phyloP scores from a whole-genome alignment of 37 sponge, comb jelly and placozoan genomes.

The Amphimedon queenslandica region DNA sequence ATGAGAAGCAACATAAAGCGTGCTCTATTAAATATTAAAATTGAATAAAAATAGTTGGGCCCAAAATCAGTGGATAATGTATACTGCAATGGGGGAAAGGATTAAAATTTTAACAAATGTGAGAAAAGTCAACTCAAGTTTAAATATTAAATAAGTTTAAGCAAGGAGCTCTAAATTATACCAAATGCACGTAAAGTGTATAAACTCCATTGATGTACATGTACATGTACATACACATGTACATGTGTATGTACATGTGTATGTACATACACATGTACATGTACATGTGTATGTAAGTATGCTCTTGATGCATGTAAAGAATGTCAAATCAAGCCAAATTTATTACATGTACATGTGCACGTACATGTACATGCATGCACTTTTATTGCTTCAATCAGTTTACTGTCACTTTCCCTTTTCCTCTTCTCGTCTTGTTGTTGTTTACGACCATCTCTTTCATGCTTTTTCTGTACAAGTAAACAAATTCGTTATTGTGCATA shows the following conservation, averaged over 20 bases:
- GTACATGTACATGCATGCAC: neutral
- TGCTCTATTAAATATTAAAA: too few species aligned
- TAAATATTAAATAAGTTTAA: too few species aligned
- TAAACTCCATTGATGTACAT: neutral
- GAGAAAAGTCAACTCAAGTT: too few species aligned
- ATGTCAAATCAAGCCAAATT: too few species aligned
- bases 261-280: neutral
- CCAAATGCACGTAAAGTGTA: neutral
- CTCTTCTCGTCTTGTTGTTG: conserved; percentile 11
- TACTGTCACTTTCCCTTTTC: conserved; percentile 13
- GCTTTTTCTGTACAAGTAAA: conserved; percentile 30
- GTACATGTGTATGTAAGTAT: neutral
- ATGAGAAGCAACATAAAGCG: too few species aligned
- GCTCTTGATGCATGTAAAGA: too few species aligned
- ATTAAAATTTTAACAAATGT: too few species aligned
- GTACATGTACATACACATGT: neutral
- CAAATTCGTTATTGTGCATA: too few species aligned
- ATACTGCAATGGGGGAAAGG: too few species aligned
- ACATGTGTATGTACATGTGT: neutral
- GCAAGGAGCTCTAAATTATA: too few species aligned
- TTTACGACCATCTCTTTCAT: conserved; percentile 61
- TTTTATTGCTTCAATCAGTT: conserved; percentile 37
- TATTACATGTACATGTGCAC: neutral
- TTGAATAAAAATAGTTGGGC: too few species aligned
- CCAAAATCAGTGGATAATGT: too few species aligned